Base-by-base conservation (phyloP, 2,888 invertebrate species). In the Glaucopsyche alexis region DNA sequence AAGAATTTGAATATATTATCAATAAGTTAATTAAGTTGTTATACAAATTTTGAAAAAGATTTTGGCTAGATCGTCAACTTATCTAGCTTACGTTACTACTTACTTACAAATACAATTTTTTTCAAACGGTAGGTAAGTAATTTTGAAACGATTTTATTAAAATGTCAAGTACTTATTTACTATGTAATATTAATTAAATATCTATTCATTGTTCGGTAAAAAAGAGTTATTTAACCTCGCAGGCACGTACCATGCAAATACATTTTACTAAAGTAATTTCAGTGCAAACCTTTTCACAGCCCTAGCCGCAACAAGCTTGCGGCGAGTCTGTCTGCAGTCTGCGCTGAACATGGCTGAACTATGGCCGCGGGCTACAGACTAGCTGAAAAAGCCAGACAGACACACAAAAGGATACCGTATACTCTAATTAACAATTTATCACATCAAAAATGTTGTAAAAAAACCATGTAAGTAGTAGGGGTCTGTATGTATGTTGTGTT, bases 331-430 rank as follows among this genome's bases (percentile, higher is more conserved):
- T 66, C n/a, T 40, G 65, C n/a, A 6, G 13, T n/a, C 64, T 65
- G 16, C n/a, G 11, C n/a, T n/a, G n/a, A n/a, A n/a, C n/a, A n/a
- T n/a, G n/a, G n/a, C 11, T 29, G 29, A 29, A 29, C 49, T 45
- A 11, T 45, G 45, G 9, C 69, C 69, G 47, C 69, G 1, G 69
- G 69, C 69, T 13, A 69, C 49, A 69, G 69, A 69, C 69, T 49
- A 47, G 29, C 66, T 66, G 47, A 49, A 49, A 60, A 49, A 69
- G 69, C 69, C 49, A 69, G 69, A 69, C 69, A 67, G 69, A 69
- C 69, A 67, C 19, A 69, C 69, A 42, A 47, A 29, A 47, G 19
- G 29, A 69, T 8, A 14, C 40, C n/a, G 65, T n/a, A 42, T 19
- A 42, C 40, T 40, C 40, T 38, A n/a, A 16, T 64, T 38, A 8